These are phyloP conservation scores for Catocala nupta DNA, from an alignment of 2,888 invertebrate species.

Conservation along the genomic window DNA sequence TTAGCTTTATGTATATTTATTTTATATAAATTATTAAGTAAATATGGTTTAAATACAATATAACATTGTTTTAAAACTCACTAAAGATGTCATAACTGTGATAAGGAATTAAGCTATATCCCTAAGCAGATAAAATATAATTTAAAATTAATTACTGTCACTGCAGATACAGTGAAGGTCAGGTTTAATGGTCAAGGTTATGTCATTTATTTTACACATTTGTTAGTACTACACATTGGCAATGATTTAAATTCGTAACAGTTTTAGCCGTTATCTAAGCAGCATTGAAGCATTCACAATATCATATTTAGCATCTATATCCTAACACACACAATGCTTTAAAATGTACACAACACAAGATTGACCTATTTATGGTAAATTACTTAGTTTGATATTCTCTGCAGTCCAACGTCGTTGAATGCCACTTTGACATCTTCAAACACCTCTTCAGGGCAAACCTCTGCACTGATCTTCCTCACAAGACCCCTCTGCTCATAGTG, in stretches of 20 bases:
- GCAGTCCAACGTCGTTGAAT: slow-evolving; percentile 76
- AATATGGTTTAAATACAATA: too few relatives aligned
- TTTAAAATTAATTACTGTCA: too few relatives aligned
- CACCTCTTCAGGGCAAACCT: slow-evolving; percentile 89
- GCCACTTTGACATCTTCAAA: slow-evolving; percentile 86
- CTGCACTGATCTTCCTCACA: slow-evolving; percentile 92
- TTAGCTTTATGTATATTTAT: not conserved
- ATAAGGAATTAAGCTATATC: too few relatives aligned
- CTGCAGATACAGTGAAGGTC: too few relatives aligned
- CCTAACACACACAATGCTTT: slow-evolving; percentile 29
- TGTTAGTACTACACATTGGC: too few relatives aligned
- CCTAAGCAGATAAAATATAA: too few relatives aligned
- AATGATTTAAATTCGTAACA: too few relatives aligned
- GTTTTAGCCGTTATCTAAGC: too few relatives aligned
- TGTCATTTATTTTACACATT: too few relatives aligned
- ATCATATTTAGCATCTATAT: slow-evolving; percentile 29
- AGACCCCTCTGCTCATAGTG: slow-evolving; percentile 91
- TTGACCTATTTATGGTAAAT: slow-evolving; percentile 45
- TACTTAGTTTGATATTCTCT: slow-evolving; percentile 64
- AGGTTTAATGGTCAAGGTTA: too few relatives aligned
- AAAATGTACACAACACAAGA: slow-evolving; percentile 39
- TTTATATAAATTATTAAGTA: not conserved
- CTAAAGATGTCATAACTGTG: too few relatives aligned
- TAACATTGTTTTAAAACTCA: too few relatives aligned
- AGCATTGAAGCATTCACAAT: slow-evolving; percentile 20